Base-by-base conservation (phyloP, 2,888 invertebrate genomes). In the Pilophorus perplexus region DNA sequence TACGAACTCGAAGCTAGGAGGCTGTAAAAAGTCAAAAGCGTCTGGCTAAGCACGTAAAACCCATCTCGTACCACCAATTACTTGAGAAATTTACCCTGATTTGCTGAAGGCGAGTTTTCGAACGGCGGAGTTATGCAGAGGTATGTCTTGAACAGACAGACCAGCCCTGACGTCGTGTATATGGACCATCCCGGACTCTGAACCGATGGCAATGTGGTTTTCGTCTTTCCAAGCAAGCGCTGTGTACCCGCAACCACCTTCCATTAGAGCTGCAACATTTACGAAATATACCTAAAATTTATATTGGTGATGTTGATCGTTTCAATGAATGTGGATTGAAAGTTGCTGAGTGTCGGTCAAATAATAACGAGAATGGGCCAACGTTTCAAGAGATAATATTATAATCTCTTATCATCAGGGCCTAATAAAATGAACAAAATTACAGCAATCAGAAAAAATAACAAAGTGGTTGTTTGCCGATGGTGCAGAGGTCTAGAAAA, bases 1-100 rank as follows among this genome's bases (percentile, higher is more conserved):
- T 83, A 80, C 50, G 79, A 79, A 75, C 80, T 81, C 59, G 79
- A 77, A 16, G 81, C 82, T 44, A 82, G 14, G 10, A 66, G 46
- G 14, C 71, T 72, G 64, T 55, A 69, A 66, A 55, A 8, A 69
- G 2, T 14, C 6, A 8, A 48, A 3, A 16, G 4, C 10, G 22
- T 6, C 12, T 10, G 3, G 12, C 42, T 18, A 16, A n/a, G 42
- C 6, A 33, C 37, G 37, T n/a, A 33, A 33, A 10, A 6, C 37
- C 10, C 37, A 33, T 6, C 10, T 33, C 10, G 37, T 33, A 33
- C 10, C 37, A 33, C 37, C 8, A 42, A 14, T 10, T 33, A 33
- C n/a, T 22, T 8, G 8, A 55, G 14, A 3, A 25, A 54, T 50
- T 62, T 37, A 68, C 64, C 67, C 62, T 40, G 75, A 71, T 33